Conservation (phyloP, 2,888 invertebrate species). For the Cryptops parisi region DNA sequence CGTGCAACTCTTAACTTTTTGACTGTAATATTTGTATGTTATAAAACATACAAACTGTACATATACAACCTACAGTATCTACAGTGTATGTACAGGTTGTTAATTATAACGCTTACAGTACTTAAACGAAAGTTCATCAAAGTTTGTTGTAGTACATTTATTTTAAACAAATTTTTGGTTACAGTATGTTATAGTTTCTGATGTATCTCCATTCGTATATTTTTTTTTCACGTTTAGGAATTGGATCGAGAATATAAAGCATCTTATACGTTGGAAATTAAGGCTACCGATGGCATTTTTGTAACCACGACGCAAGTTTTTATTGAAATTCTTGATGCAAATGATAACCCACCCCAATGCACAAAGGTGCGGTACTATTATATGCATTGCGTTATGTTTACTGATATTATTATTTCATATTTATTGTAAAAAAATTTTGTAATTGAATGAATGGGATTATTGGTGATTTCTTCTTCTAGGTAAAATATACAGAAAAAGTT, state of each 20-base stretch:
- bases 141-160: too few species aligned
- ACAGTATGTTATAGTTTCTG: neutral
- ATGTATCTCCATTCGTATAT: neutral
- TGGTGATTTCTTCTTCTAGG: slow-evolving; percentile 24
- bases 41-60: too few species aligned
- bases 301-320: slow-evolving; percentile 58
- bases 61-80: neutral
- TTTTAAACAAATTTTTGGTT: neutral
- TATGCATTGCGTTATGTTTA: neutral
- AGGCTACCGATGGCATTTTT: slow-evolving; percentile 83
- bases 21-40: too few species aligned
- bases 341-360: slow-evolving; percentile 83
- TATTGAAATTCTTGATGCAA: slow-evolving; percentile 66
- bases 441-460: neutral
- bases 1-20: too few species aligned
- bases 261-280: slow-evolving; percentile 58
- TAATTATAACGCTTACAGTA: too few species aligned
- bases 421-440: neutral
- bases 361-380: slow-evolving; percentile 44
- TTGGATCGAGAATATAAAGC: slow-evolving; percentile 68
- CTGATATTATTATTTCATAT: neutral
- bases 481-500: slow-evolving; percentile 54
- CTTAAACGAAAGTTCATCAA: too few species aligned
- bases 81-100: neutral
- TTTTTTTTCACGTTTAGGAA: slow-evolving; percentile 18